A percentile compares a stretch with the other conserved stretches of the same genome.
phyloP scores from a whole-genome alignment of 2,797 vertebrate genomes.

The Karalla daura region DNA sequence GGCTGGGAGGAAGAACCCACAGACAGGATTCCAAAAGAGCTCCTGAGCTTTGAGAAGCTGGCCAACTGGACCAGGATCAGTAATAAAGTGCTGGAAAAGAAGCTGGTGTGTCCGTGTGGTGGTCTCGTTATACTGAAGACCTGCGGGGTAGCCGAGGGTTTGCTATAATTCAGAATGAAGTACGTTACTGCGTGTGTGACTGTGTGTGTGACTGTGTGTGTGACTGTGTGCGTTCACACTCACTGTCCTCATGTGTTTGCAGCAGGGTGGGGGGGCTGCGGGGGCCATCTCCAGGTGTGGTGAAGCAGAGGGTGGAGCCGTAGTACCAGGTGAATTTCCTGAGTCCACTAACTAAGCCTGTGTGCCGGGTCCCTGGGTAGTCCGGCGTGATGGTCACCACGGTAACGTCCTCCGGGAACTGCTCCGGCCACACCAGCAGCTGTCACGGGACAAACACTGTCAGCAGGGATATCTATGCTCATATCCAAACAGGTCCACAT shows the following conservation, averaged over 20 bases:
- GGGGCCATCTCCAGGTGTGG: slow-evolving; percentile 93
- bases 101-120: too few relatives aligned
- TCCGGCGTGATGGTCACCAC: slow-evolving; percentile 92
- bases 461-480: background rate
- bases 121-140: too few relatives aligned
- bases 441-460: slow-evolving; percentile 41
- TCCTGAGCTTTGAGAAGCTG: too few relatives aligned
- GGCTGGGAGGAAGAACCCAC: too few relatives aligned
- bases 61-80: too few relatives aligned
- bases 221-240: slow-evolving; percentile 81
- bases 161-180: too few relatives aligned
- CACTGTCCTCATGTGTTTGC: slow-evolving; percentile 93
- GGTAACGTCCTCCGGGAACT: slow-evolving; percentile 81
- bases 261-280: slow-evolving; percentile 87
- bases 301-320: slow-evolving; percentile 92
- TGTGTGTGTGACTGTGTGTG: slow-evolving; percentile 7
- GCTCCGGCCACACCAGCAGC: slow-evolving; percentile 91
- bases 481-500: too few relatives aligned
- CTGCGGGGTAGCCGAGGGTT: too few relatives aligned
- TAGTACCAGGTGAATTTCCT: slow-evolving; percentile 92
- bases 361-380: slow-evolving; percentile 91
- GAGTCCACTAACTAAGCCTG: slow-evolving; percentile 88
- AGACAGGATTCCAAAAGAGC: too few relatives aligned
- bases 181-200: background rate
- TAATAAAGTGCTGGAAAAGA: too few relatives aligned